Conservation (phyloP, 1,140 invertebrate species). For the Zaprionus gabonicus region DNA sequence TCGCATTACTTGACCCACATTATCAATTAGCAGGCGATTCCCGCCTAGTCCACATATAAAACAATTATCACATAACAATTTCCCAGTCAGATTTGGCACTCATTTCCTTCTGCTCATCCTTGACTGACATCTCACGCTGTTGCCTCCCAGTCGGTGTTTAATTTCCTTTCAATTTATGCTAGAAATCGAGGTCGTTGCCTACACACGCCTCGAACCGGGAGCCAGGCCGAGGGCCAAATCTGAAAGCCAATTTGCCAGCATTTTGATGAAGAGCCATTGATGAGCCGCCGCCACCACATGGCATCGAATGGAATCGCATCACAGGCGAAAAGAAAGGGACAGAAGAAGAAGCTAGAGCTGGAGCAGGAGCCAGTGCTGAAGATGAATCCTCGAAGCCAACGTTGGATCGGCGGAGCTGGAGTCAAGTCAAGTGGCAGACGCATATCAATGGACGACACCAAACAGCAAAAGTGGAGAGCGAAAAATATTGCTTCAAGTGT, state of each 20-base stretch:
- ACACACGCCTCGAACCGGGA: slow-evolving; percentile 4
- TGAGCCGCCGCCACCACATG: slow-evolving; percentile 52
- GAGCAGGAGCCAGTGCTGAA: neutral
- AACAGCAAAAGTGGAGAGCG: slow-evolving; percentile 67
- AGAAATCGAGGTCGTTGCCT: slow-evolving; percentile 57
- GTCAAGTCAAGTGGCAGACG: slow-evolving; percentile 61
- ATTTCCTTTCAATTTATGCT: slow-evolving; percentile 83
- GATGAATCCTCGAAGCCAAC: slow-evolving; percentile 26
- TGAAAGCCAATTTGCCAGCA: slow-evolving; percentile 74
- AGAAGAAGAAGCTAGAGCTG: slow-evolving; percentile 7
- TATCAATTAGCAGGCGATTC: slow-evolving; percentile 51
- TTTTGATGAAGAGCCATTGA: slow-evolving; percentile 56
- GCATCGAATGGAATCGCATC: slow-evolving; percentile 7
- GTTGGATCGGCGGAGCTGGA: slow-evolving; percentile 19
- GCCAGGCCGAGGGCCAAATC: slow-evolving; percentile 32
- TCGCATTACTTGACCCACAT: slow-evolving; percentile 23
- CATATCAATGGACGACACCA: slow-evolving; percentile 73
- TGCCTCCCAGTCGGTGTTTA: slow-evolving; percentile 63
- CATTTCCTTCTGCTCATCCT: slow-evolving; percentile 19
- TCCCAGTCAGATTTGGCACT: slow-evolving; percentile 48
- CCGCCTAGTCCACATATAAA: slow-evolving; percentile 24
- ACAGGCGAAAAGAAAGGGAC: neutral
- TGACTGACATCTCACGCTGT: too few relatives aligned
- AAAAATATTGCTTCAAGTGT: slow-evolving; percentile 79
- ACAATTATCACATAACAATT: slow-evolving; percentile 73